Percentiles rank a stretch among this genome's conserved stretches.
Conservation (phyloP, 1,140 invertebrate species). For the Macrosteles quadrilineatus region DNA sequence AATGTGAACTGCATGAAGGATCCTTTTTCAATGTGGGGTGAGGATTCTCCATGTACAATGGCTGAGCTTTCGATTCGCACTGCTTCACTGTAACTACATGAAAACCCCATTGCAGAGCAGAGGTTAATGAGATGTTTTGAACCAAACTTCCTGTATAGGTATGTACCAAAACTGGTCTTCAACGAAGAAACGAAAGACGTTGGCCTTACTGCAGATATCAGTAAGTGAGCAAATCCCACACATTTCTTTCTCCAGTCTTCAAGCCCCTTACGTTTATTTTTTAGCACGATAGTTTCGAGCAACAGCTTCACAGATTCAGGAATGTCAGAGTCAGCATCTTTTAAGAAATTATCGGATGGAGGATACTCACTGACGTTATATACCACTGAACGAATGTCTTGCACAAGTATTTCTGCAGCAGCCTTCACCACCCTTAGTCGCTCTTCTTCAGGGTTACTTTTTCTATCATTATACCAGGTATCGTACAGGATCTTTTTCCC, state of each 20-base stretch:
- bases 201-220: conserved; percentile 34
- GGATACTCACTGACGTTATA: conserved; percentile 34
- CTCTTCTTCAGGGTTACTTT: conserved; percentile 8
- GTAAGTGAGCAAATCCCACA: conserved; percentile 27
- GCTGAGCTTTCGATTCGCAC: conserved; percentile 35
- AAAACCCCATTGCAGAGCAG: too few species aligned
- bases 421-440: neutral
- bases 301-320: conserved; percentile 33
- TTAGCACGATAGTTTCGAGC: conserved; percentile 35
- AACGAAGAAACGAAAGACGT: too few species aligned
- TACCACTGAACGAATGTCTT: neutral
- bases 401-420: neutral
- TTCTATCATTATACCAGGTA: neutral
- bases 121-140: too few species aligned
- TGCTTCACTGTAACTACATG: conserved; percentile 33
- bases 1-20: conserved; percentile 37
- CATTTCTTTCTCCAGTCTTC: conserved; percentile 36
- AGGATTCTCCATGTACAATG: conserved; percentile 31
- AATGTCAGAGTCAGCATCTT: conserved; percentile 18
- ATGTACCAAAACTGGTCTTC: too few species aligned
- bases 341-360: conserved; percentile 31
- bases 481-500: neutral
- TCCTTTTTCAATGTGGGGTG: conserved; percentile 34
- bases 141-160: too few species aligned
- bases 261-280: conserved; percentile 26